Evolutionary conservation across 2,888 invertebrate species (phyloP), one percentile per base, ranked within the genome.

Genomic region (Galerucella nymphaeae): DNA sequence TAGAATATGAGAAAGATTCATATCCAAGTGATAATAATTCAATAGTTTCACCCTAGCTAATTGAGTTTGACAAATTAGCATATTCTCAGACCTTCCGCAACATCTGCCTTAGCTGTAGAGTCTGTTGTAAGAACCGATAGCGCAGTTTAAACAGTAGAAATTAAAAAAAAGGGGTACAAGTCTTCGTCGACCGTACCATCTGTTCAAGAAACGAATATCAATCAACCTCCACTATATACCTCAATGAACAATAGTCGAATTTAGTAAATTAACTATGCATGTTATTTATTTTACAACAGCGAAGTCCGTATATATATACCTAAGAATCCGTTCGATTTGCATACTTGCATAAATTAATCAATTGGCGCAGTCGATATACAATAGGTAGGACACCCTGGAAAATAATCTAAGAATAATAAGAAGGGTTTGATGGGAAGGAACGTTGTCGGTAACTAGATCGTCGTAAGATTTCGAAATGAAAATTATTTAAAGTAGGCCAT

Each of bases 221-320:
- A 71, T 68, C 73, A 72, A 73, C 70, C 65, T 69, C 30, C 30
- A 30, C 30, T 30, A 30, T 30, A 2, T 23, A 69, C 76, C 65
- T 71, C 61, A 71, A 72, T 71, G 77, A 77, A 77, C 77, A 77
- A 77, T 77, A 67, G 55, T 58, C 63, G 61, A 73, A 74, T 74
- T 74, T 74, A 57, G 66, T n/a, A 71, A 80, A 80, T 80, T 79
- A 79, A 78, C 79, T 79, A 79, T 79, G 79, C 79, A 79, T 78
- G 77, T 76, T 79, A 79, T 79, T 79, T 78, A 78, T 66, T 73
- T 74, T 75, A 62, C 61, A 9, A 73, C 50, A 66, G 72, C 66
- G 63, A 63, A 67, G 64, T 67, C 69, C 66, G 66, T 77, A 23
- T 23, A 23, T 23, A 3, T 23, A 23, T 23, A 77, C 76, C 78